Percentiles rank a stretch among this genome's conserved stretches.
These are phyloP conservation scores for Vollenhovia emeryi DNA, from an alignment of 1,140 invertebrate species.

Conservation along the genomic window DNA sequence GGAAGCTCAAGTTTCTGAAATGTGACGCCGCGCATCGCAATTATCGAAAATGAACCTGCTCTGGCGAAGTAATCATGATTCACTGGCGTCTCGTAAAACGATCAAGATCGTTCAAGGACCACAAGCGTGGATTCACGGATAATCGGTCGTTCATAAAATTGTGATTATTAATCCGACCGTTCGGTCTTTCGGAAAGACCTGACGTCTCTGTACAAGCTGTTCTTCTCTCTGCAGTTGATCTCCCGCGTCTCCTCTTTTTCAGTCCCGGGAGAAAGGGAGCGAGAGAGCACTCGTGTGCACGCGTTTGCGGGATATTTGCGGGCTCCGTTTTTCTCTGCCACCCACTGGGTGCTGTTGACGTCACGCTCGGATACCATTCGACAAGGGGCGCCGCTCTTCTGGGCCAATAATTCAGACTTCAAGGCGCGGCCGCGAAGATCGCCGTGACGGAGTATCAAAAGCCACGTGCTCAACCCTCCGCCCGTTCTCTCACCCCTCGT, in stretches of 20 bases:
- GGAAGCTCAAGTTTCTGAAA: neutral
- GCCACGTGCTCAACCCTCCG: conserved; percentile 54
- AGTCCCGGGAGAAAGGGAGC: neutral
- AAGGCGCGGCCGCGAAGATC: conserved; percentile 75
- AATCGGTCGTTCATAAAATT: neutral
- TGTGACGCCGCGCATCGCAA: neutral
- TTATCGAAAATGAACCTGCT: neutral
- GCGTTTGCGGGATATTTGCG: conserved; percentile 45
- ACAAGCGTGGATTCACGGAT: neutral
- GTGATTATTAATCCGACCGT: neutral
- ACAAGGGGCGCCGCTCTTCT: conserved; percentile 76
- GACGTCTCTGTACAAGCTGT: neutral
- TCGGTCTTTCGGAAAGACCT: neutral
- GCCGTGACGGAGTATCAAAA: conserved; percentile 74
- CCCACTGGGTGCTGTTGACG: conserved; percentile 68
- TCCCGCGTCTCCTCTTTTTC: neutral
- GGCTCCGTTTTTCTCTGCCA: conserved; percentile 66
- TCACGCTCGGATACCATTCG: conserved; percentile 76
- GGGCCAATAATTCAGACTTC: conserved; percentile 77
- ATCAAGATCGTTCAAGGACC: neutral
- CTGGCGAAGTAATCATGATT: neutral
- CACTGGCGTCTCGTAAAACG: neutral
- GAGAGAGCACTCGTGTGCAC: conserved; percentile 29
- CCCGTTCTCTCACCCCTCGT: conserved; percentile 42
- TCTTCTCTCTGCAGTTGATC: neutral